A percentile compares a stretch with the other conserved stretches of the same genome.
Evolutionary conservation across 2,113 vertebrate species (phyloP).

Genomic region (Lontra canadensis): DNA sequence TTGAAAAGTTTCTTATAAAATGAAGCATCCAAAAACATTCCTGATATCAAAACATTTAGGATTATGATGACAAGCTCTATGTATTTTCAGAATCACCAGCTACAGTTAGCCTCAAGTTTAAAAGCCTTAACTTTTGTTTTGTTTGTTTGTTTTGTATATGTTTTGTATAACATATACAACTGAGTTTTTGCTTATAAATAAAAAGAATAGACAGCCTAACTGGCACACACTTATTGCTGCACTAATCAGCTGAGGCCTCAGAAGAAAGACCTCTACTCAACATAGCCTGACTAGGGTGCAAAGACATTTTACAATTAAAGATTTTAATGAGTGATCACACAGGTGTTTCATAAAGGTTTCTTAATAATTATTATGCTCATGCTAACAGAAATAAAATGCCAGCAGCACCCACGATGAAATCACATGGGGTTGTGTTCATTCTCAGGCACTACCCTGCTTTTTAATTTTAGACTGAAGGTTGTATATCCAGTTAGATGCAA

Average conservation of each 20-base stretch:
- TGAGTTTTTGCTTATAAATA: slow-evolving; percentile 48
- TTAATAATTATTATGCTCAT: background rate
- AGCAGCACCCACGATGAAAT: background rate
- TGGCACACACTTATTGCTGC: background rate
- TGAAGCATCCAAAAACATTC: background rate
- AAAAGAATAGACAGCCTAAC: slow-evolving; percentile 2
- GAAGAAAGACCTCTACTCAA: background rate
- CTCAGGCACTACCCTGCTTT: background rate
- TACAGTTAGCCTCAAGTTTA: background rate
- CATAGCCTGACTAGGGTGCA: background rate
- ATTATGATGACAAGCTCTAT: background rate
- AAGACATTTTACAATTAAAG: background rate
- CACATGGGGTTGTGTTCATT: background rate
- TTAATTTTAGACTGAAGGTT: background rate
- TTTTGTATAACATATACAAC: background rate
- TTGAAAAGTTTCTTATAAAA: background rate
- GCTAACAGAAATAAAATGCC: slow-evolving; percentile 20
- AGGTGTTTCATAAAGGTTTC: background rate
- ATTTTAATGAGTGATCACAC: background rate
- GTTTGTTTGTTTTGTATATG: no score
- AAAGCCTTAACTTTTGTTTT: slow-evolving; percentile 26
- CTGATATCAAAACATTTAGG: background rate
- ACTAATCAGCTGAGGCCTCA: background rate
- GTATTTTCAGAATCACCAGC: slow-evolving; percentile 7
- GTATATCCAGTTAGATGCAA: background rate